These are phyloP conservation scores for Garrulus glandarius DNA, from an alignment of 2,797 vertebrate genomes.

Conservation along the genomic window DNA sequence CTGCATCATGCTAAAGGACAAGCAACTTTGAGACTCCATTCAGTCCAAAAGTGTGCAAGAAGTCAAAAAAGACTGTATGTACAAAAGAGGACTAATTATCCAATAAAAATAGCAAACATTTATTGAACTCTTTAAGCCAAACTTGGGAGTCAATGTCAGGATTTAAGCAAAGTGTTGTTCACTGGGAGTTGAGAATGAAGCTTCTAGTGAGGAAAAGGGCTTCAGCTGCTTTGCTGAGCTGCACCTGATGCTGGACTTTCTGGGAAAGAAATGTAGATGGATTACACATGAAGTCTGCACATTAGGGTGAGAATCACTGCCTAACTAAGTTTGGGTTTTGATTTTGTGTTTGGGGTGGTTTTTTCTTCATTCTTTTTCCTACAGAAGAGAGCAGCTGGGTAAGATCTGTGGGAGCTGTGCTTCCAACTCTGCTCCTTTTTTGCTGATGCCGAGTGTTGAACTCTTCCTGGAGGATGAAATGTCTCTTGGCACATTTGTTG, in stretches of 20 bases:
- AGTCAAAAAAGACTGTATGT: neutral
- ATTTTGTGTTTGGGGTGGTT: neutral
- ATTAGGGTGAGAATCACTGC: neutral
- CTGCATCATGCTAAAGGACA: neutral
- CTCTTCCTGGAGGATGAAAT: constrained; percentile 46
- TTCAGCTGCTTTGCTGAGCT: neutral
- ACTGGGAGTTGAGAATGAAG: neutral
- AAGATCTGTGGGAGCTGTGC: neutral
- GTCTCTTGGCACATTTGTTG: constrained; percentile 51
- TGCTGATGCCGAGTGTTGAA: constrained; percentile 45
- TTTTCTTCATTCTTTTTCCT: neutral
- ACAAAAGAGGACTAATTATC: too few relatives aligned
- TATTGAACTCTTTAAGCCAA: neutral
- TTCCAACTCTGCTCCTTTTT: constrained; percentile 43
- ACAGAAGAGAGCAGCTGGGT: neutral
- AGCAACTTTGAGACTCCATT: neutral
- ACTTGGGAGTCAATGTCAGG: neutral
- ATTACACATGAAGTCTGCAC: neutral
- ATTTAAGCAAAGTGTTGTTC: neutral
- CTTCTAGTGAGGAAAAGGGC: accelerated
- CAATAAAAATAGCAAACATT: neutral
- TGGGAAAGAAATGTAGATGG: neutral
- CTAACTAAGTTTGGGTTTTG: neutral
- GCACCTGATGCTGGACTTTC: neutral
- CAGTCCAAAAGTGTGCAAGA: neutral